phyloP scores from a whole-genome alignment of 2,888 invertebrate genomes.

The Philhelius pedissequus region DNA sequence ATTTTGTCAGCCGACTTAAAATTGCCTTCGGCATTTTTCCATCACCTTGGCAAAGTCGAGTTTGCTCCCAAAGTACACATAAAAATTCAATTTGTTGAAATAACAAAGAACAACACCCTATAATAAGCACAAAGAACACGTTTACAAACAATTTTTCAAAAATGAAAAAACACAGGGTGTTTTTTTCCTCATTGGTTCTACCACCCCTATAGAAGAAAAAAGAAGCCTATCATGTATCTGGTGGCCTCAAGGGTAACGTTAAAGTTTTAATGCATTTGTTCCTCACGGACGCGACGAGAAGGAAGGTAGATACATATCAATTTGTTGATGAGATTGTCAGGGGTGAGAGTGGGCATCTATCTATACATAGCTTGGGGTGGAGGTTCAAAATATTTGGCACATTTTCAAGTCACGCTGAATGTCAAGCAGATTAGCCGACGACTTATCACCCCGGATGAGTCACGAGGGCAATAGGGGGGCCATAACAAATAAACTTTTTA shows the following conservation, averaged over 20 bases:
- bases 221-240: not conserved
- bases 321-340: not conserved
- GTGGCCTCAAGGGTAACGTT: slow-evolving; percentile 56
- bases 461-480: slow-evolving; percentile 20
- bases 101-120: slow-evolving; percentile 25
- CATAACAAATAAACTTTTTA: slow-evolving; percentile 6
- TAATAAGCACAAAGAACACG: slow-evolving; percentile 39
- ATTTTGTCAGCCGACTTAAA: not conserved
- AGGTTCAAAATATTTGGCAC: slow-evolving; percentile 43
- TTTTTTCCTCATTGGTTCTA: not conserved
- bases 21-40: not conserved
- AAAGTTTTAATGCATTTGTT: slow-evolving; percentile 55
- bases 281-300: no score
- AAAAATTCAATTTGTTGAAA: slow-evolving; percentile 55
- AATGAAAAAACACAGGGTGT: no score
- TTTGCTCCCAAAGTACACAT: slow-evolving; percentile 13
- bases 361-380: no score
- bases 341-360: not conserved
- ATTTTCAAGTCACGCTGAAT: slow-evolving; percentile 62
- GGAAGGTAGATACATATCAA: not conserved
- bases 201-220: not conserved
- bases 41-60: not conserved
- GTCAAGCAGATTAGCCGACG: slow-evolving; percentile 54
- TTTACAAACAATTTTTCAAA: slow-evolving; percentile 24
- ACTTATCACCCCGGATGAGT: slow-evolving; percentile 41